A percentile compares a stretch with the other conserved stretches of the same genome.
These are phyloP conservation scores for Ianthella basta DNA, from an alignment of 37 sponge, comb jelly and placozoan species.

Conservation along the genomic window DNA sequence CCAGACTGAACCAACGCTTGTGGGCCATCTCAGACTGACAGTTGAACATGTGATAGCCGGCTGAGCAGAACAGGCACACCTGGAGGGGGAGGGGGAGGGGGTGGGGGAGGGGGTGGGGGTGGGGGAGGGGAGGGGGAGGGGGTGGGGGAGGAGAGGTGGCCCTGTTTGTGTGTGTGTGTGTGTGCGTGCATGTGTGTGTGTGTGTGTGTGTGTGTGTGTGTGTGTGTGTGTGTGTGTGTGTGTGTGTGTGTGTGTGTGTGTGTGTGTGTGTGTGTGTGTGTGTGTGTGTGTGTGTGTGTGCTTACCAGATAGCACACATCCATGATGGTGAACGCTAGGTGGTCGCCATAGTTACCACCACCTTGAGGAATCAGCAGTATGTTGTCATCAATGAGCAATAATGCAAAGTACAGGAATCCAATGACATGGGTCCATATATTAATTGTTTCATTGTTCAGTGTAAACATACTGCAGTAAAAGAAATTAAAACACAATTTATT, in stretches of 20 bases:
- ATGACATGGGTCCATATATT: slow-evolving; percentile 89
- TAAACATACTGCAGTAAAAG: slow-evolving; percentile 64
- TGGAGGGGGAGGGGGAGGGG: slow-evolving; percentile 33
- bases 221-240: not conserved
- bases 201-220: slow-evolving; percentile 19
- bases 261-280: not conserved
- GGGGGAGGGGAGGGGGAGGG: too few species aligned
- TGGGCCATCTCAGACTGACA: slow-evolving; percentile 83
- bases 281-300: not conserved
- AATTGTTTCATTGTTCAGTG: slow-evolving; percentile 79
- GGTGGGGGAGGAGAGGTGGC: too few species aligned
- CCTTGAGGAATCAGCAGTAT: slow-evolving; percentile 46
- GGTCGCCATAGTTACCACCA: slow-evolving; percentile 47
- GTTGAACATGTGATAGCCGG: slow-evolving; percentile 73
- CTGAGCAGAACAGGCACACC: slow-evolving; percentile 75
- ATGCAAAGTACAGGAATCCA: slow-evolving; percentile 73
- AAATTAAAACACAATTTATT: not conserved
- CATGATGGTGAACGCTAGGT: slow-evolving; percentile 61
- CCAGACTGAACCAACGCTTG: slow-evolving; percentile 76
- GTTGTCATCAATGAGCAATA: slow-evolving; percentile 58
- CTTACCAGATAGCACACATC: slow-evolving; percentile 66
- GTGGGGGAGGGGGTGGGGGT: too few species aligned
- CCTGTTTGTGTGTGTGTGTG: too few species aligned
- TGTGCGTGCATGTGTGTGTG: too few species aligned
- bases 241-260: not conserved